Evolutionary conservation across 2,113 vertebrate species (phyloP).

Genomic region (Sinocyclocheilus anophthalmus): DNA sequence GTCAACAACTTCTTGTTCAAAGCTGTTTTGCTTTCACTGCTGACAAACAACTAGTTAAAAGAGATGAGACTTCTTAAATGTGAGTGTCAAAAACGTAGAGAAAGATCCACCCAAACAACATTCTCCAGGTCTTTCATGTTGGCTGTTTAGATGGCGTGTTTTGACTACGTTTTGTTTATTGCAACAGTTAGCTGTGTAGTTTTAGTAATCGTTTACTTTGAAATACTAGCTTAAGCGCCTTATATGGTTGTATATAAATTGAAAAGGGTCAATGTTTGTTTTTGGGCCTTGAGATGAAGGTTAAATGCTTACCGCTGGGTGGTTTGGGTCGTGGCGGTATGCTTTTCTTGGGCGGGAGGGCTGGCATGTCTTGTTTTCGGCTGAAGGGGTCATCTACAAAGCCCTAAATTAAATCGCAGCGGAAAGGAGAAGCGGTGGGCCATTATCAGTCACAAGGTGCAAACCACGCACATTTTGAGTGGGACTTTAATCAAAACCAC

Average conservation of each 20-base stretch:
- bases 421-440: slow-evolving; percentile 60
- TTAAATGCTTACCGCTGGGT: slow-evolving; percentile 87
- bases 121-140: neutral
- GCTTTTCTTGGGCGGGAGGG: slow-evolving; percentile 92
- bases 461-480: neutral
- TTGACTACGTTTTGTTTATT: neutral
- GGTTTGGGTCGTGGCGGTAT: slow-evolving; percentile 92
- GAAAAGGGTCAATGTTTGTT: neutral
- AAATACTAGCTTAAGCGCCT: neutral
- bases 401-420: slow-evolving; percentile 76
- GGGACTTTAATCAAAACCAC: slow-evolving; percentile 20
- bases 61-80: neutral
- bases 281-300: neutral
- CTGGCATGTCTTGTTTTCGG: slow-evolving; percentile 90
- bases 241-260: neutral
- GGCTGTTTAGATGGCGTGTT: neutral
- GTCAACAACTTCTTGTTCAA: neutral
- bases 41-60: neutral
- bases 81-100: neutral
- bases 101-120: slow-evolving; percentile 4
- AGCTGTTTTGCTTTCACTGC: neutral
- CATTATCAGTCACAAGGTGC: neutral
- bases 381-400: slow-evolving; percentile 92
- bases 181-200: neutral
- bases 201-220: neutral